These are phyloP conservation scores for Pandemis cinnamomeana DNA, from an alignment of 2,888 invertebrate genomes.

Conservation along the genomic window DNA sequence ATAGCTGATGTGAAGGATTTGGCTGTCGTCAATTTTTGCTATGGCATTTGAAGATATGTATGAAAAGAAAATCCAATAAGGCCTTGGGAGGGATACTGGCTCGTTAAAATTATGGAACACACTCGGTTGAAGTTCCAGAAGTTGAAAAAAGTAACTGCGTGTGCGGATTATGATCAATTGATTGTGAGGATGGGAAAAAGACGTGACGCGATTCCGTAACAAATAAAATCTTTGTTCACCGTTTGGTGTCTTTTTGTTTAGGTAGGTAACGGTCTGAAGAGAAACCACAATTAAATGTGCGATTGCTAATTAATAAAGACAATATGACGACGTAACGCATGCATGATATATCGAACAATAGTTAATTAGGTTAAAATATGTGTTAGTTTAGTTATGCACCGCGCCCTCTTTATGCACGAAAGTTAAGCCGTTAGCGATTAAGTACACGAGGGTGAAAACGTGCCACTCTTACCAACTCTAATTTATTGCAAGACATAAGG, in stretches of 20 bases:
- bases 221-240: too few species aligned
- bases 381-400: slow-evolving; percentile 34
- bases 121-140: too few species aligned
- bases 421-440: slow-evolving; percentile 29
- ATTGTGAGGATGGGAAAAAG: not conserved
- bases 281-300: not conserved
- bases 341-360: slow-evolving; percentile 24
- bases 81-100: too few species aligned
- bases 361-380: slow-evolving; percentile 47
- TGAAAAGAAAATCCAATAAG: too few species aligned
- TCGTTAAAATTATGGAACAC: too few species aligned
- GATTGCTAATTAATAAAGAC: not conserved
- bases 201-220: too few species aligned
- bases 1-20: too few species aligned
- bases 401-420: slow-evolving; percentile 44
- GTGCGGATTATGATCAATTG: too few species aligned
- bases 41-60: not conserved
- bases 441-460: slow-evolving; percentile 25
- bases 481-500: slow-evolving; percentile 29
- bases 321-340: not conserved
- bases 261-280: not conserved
- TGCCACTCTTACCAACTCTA: slow-evolving; percentile 21
- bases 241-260: too few species aligned
- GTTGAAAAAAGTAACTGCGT: too few species aligned
- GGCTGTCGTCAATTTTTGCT: not conserved